phyloP scores from a whole-genome alignment of 1,140 invertebrate genomes.

The Neodiprion fabricii region DNA sequence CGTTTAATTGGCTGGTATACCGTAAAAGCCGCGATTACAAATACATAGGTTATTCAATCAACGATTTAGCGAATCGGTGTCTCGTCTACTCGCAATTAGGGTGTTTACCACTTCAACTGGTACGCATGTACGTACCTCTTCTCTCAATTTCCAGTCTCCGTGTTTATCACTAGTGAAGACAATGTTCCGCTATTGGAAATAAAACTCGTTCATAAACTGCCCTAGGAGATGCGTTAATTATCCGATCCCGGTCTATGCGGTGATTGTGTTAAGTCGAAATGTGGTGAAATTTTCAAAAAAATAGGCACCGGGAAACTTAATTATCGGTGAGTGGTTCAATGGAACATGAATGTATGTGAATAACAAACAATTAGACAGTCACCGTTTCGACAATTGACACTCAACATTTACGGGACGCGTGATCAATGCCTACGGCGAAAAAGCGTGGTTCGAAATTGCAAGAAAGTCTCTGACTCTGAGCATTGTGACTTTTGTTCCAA shows the following conservation, averaged over 20 bases:
- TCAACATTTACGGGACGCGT: slow-evolving; percentile 28
- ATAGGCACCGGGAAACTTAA: slow-evolving; percentile 32
- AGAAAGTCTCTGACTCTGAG: background rate
- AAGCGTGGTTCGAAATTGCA: background rate
- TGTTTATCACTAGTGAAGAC: slow-evolving; percentile 3
- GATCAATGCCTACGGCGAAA: background rate
- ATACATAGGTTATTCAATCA: background rate
- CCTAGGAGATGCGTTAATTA: background rate
- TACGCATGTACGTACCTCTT: background rate
- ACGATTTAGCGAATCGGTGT: background rate
- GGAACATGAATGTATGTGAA: background rate
- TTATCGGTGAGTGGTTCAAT: slow-evolving; percentile 20
- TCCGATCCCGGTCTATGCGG: background rate
- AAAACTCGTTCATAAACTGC: background rate
- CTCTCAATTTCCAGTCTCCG: slow-evolving; percentile 4
- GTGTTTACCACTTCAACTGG: too few species aligned
- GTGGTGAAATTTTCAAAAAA: background rate
- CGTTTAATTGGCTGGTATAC: background rate
- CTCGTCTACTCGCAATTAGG: background rate
- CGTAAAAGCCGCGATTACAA: background rate
- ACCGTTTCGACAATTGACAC: slow-evolving; percentile 50
- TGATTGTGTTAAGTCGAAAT: background rate
- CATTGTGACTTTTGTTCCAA: too few species aligned
- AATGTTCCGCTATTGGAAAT: slow-evolving; percentile 1
- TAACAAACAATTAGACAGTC: slow-evolving; percentile 46